phyloP scores from a whole-genome alignment of 1,140 invertebrate genomes.

The Papilio glaucus region DNA sequence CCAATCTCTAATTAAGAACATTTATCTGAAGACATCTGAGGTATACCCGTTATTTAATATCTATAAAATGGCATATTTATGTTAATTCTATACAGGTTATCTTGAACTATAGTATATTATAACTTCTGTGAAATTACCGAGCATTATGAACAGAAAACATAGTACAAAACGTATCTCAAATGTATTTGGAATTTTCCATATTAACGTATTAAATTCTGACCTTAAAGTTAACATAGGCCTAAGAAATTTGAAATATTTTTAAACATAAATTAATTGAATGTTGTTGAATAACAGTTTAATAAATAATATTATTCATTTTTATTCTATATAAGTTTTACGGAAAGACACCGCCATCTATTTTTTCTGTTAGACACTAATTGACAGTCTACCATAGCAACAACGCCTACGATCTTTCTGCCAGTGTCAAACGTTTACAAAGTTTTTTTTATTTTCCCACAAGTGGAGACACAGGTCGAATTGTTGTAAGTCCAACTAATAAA shows the following conservation, averaged over 20 bases:
- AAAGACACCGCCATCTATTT: too few species aligned
- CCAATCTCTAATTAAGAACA: background rate
- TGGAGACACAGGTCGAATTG: constrained; percentile 5
- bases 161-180: background rate
- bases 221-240: too few species aligned
- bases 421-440: background rate
- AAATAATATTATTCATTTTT: too few species aligned
- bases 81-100: background rate
- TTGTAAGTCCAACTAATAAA: background rate
- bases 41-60: background rate
- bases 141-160: background rate
- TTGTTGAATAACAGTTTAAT: too few species aligned
- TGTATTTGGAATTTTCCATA: too few species aligned
- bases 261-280: too few species aligned
- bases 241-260: too few species aligned
- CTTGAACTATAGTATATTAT: background rate
- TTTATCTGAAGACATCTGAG: background rate
- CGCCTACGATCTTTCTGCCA: too few species aligned
- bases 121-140: background rate
- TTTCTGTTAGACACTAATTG: too few species aligned
- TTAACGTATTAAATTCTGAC: too few species aligned
- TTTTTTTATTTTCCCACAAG: background rate
- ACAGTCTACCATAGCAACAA: background rate
- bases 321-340: too few species aligned
- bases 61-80: constrained; percentile 1